phyloP scores from a whole-genome alignment of 1,140 invertebrate genomes.

The Brachionus plicatilis region DNA sequence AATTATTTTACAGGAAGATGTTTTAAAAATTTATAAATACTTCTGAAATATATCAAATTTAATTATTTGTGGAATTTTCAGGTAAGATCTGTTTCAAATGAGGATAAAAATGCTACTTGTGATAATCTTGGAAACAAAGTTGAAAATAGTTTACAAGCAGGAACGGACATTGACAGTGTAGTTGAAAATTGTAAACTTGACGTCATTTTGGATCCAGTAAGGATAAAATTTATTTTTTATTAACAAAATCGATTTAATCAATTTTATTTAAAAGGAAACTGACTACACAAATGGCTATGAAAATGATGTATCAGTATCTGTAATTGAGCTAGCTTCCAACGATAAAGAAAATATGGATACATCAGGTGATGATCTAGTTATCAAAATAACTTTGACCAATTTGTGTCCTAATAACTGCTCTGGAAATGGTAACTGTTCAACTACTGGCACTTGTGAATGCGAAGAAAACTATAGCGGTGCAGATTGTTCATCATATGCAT shows the following conservation, averaged over 20 bases:
- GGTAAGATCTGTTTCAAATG: background rate
- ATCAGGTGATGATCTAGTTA: background rate
- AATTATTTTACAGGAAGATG: background rate
- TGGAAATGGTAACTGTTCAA: background rate
- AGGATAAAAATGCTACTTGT: background rate
- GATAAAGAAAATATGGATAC: background rate
- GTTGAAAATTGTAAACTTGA: background rate
- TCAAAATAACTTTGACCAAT: background rate
- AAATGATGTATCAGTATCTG: background rate
- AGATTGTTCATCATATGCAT: background rate
- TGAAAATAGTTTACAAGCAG: background rate
- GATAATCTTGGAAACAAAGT: background rate
- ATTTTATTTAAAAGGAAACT: background rate
- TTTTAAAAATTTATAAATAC: too few relatives aligned
- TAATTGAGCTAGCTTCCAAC: background rate
- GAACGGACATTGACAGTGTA: background rate
- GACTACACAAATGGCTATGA: background rate
- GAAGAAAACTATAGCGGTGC: background rate
- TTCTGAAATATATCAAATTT: background rate
- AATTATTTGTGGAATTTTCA: background rate
- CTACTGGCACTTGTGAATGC: background rate
- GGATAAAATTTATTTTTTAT: background rate
- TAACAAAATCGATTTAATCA: background rate
- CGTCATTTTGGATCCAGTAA: background rate
- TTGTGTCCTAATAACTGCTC: background rate